Percentiles rank a stretch among this genome's conserved stretches.
phyloP scores from a whole-genome alignment of 2,113 vertebrate species.

The Stigmatopora nigra region DNA sequence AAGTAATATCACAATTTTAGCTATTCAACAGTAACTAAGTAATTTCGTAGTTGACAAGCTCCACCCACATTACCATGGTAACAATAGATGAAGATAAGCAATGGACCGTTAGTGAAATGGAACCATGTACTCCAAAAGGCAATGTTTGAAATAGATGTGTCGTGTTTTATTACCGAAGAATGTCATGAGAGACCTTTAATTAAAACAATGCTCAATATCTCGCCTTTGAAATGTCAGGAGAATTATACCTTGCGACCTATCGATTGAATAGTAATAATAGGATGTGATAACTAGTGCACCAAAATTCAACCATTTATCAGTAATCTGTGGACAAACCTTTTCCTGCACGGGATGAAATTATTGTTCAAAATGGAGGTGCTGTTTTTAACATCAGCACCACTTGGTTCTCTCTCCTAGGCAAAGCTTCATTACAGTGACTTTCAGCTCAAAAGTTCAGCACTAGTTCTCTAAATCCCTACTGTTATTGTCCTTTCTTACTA shows the following conservation, averaged over 20 bases:
- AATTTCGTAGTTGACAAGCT: no score
- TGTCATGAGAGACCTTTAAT: not conserved
- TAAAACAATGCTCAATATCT: not conserved
- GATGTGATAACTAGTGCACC: not conserved
- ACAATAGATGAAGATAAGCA: no score
- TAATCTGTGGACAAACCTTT: not conserved
- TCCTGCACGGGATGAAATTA: slow-evolving; percentile 17
- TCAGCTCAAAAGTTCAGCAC: slow-evolving; percentile 54
- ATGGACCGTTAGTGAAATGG: no score
- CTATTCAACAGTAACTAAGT: no score
- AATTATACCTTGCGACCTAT: not conserved
- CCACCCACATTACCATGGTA: no score
- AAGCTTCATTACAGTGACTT: slow-evolving; percentile 42
- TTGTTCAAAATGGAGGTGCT: slow-evolving; percentile 40
- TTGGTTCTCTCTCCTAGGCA: slow-evolving; percentile 37
- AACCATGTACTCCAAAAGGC: no score
- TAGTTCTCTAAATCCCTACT: slow-evolving; percentile 58
- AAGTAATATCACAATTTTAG: no score
- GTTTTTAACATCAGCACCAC: slow-evolving; percentile 38
- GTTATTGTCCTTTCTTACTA: slow-evolving; percentile 41
- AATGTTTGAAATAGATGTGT: not conserved
- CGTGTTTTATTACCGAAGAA: not conserved
- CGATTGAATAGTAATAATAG: not conserved
- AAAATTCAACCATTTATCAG: not conserved
- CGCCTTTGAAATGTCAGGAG: not conserved